Evolutionary conservation across 1,140 invertebrate genomes (phyloP), one percentile per base, ranked within the genome.

Genomic region (Bombus superbus): DNA sequence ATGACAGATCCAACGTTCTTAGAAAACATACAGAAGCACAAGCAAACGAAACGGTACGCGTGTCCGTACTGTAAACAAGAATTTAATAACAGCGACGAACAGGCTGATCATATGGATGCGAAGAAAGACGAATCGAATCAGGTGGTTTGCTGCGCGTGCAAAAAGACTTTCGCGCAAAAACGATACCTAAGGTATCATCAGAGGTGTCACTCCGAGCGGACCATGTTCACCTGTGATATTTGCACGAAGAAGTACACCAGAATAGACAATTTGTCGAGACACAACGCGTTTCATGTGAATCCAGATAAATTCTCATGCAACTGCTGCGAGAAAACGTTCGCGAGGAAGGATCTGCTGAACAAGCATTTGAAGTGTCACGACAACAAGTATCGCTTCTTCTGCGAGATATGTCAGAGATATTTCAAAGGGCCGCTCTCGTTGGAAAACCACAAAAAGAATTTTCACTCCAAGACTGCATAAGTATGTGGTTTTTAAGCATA

Each of bases 291-390:
- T 35, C 94, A 95, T 78, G 93, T 92, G 68, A 95, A 95, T 81
- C 94, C 94, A 1, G 89, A 93, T 62, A 95, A 94, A 85, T 95
- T 93, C 84, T 87, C 90, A 2, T 95, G 94, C 81, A 89, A 87
- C 28, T 91, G 83, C 18, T 95, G 94, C 85, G 92, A 94, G n/a
- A 92, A 91, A 15, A 93, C 93, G 3, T 94, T 94, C 38, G 90
- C 94, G 9, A 90, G 94, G 11, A 94, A 94, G 66, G 94, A 95
- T 80, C 85, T 94, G 35, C 69, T 95, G 32, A 94, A 94, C 44
- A 95, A 95, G 81, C 94, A 95, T 68, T 81, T 92, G 13, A 94
- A 94, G 77, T 92, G 89, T 38, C 94, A 94, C 77, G 92, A 95
- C 59, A 93, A 92, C 59, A 93, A 92, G 84, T 85, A 87, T 72